Percentiles rank a stretch among this genome's conserved stretches.
phyloP scores from a whole-genome alignment of 2,888 invertebrate species.

The Polylopha cassiicola region DNA sequence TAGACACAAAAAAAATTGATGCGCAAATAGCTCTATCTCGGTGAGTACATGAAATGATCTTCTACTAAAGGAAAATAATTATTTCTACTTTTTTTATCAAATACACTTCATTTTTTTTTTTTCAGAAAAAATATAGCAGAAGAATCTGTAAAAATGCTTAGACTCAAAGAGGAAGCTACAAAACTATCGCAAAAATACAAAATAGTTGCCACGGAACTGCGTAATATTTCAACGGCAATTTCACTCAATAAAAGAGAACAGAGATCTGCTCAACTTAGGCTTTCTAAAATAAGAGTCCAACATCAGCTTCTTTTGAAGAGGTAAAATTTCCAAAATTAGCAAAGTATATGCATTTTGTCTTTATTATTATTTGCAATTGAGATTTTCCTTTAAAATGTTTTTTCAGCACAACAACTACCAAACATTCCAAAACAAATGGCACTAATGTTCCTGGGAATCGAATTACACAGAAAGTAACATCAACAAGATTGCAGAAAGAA shows the following conservation, averaged over 20 bases:
- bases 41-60: slow-evolving; percentile 33
- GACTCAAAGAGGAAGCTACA: slow-evolving; percentile 59
- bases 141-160: slow-evolving; percentile 63
- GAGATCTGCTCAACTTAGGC: slow-evolving; percentile 50
- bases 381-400: slow-evolving; percentile 23
- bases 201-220: slow-evolving; percentile 61
- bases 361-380: slow-evolving; percentile 18
- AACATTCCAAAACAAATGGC: slow-evolving; percentile 53
- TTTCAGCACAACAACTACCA: slow-evolving; percentile 52
- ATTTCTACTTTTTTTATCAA: slow-evolving; percentile 36
- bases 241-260: slow-evolving; percentile 64
- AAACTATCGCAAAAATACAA: slow-evolving; percentile 63
- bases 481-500: slow-evolving; percentile 58
- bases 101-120: slow-evolving; percentile 27
- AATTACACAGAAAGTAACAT: slow-evolving; percentile 30
- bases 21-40: slow-evolving; percentile 62
- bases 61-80: background rate
- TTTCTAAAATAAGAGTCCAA: slow-evolving; percentile 57
- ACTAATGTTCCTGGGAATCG: slow-evolving; percentile 30
- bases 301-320: slow-evolving; percentile 66
- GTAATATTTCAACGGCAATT: slow-evolving; percentile 62
- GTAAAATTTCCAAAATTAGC: too few species aligned
- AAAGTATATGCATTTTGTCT: too few species aligned
- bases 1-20: slow-evolving; percentile 42
- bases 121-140: slow-evolving; percentile 66